Evolutionary conservation across 2,888 invertebrate species (phyloP), one percentile per base, ranked within the genome.

Genomic region (Frankliniella intonsa): DNA sequence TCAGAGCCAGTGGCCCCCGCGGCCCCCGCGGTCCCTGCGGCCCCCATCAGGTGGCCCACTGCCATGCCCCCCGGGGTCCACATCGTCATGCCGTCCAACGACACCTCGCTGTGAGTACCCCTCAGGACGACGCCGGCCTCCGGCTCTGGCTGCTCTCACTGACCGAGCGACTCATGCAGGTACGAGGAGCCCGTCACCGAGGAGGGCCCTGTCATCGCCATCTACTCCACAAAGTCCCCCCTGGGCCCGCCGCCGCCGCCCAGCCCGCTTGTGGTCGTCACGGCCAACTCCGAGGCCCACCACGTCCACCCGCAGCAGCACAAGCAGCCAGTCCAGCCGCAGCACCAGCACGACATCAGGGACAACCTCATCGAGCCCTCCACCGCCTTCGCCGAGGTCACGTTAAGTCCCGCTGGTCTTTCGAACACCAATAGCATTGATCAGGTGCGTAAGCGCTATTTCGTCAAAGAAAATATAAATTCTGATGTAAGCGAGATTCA

Each of bases 1-100:
- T 76, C 69, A 22, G 69, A 25, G 69, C 3, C 55, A 12, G 14
- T 0, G 0, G 55, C 14, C 55, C 17, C 14, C 5, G 17, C 19
- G 38, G 38, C 38, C 38, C 2, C 38, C 14, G 1, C 62, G 38
- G 62, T 14, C 62, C 62, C 62, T 7, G 62, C 17, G 12, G 62
- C 19, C 11, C 69, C 69, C 69, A 25, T 76, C 22, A 22, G 69
- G 69, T 76, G 69, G 69, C 69, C 69, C 22, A 8, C 69, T 7
- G 69, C 25, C 2, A 8, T 22, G 25, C 9, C 25, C 22, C 25
- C 69, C 69, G 25, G 25, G 10, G 69, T 76, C 8, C 69, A 76
- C 69, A 25, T 76, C 69, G 69, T 76, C 69, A 76, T 76, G 69
- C 69, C 69, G 12, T 76, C 69, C 69, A 76, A 76, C 69, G 69